Percentiles rank a stretch among this genome's conserved stretches.
phyloP scores from a whole-genome alignment of 2,113 vertebrate species.

The Osmerus mordax region DNA sequence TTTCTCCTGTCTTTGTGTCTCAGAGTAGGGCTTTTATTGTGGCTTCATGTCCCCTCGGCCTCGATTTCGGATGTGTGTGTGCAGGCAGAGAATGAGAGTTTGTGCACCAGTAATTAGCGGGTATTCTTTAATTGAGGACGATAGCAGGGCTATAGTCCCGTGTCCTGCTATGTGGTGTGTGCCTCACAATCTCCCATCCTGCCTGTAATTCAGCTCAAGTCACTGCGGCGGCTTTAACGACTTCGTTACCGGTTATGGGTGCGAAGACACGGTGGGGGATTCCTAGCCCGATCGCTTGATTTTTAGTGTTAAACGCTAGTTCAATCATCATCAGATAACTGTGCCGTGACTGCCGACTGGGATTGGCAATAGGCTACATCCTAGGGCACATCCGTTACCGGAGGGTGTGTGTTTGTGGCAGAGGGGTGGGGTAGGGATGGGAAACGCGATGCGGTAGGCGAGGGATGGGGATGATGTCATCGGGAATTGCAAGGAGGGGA shows the following conservation, averaged over 20 bases:
- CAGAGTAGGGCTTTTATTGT: conserved; percentile 45
- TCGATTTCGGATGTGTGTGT: conserved; percentile 26
- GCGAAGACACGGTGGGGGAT: background rate
- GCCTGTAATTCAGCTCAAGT: conserved; percentile 37
- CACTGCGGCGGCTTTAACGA: conserved; percentile 51
- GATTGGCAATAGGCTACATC: conserved; percentile 15
- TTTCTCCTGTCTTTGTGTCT: conserved; percentile 58
- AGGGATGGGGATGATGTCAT: conserved; percentile 73
- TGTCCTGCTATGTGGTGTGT: conserved; percentile 49
- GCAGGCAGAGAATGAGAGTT: conserved; percentile 19
- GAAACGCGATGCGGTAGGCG: conserved; percentile 57
- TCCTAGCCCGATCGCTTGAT: conserved; percentile 9
- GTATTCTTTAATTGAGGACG: conserved; percentile 67
- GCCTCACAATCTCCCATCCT: conserved; percentile 56
- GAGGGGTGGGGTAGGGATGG: conserved; percentile 52
- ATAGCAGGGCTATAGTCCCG: conserved; percentile 48
- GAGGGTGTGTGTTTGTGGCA: conserved; percentile 17
- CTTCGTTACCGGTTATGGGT: conserved; percentile 43
- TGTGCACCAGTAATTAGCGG: conserved; percentile 62
- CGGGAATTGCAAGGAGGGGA: conserved; percentile 58
- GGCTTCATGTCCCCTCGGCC: conserved; percentile 27
- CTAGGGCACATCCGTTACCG: conserved; percentile 20
- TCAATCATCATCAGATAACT: background rate
- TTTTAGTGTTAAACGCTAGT: conserved; percentile 16
- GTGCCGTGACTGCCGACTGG: conserved; percentile 19